Evolutionary conservation across 1,140 invertebrate species (phyloP).

Genomic region (Anastrepha obliqua): DNA sequence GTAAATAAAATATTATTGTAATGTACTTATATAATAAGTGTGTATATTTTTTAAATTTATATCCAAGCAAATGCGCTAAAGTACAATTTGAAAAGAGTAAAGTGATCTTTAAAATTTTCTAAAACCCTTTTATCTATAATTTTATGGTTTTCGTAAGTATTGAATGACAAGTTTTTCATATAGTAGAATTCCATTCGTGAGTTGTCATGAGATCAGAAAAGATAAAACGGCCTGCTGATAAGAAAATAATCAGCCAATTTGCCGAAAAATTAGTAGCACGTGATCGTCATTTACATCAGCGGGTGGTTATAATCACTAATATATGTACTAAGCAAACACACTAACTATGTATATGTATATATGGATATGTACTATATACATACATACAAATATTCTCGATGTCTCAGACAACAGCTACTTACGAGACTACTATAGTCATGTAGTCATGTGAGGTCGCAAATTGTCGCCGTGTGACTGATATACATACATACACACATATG

Average conservation of each 20-base stretch:
- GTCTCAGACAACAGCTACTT: not conserved
- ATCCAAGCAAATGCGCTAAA: too few species aligned
- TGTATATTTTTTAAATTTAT: too few species aligned
- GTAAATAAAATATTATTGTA: too few species aligned
- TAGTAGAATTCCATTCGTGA: not conserved
- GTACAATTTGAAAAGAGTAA: too few species aligned
- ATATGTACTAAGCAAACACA: not conserved
- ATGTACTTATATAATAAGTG: too few species aligned
- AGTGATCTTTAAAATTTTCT: too few species aligned
- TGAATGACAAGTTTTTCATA: not conserved
- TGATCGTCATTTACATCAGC: not conserved
- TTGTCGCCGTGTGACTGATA: not conserved
- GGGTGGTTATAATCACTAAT: not conserved
- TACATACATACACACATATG: not conserved
- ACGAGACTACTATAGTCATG: not conserved
- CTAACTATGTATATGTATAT: not conserved
- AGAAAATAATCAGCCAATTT: not conserved
- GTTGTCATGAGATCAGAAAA: not conserved
- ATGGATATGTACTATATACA: not conserved
- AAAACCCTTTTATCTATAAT: too few species aligned
- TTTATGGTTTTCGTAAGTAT: too few species aligned
- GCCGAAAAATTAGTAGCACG: not conserved
- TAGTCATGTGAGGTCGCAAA: constrained; percentile 5
- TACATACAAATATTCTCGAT: not conserved
- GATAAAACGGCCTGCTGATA: not conserved